Conservation (phyloP, 2,113 vertebrate genomes). For the Riparia riparia region DNA sequence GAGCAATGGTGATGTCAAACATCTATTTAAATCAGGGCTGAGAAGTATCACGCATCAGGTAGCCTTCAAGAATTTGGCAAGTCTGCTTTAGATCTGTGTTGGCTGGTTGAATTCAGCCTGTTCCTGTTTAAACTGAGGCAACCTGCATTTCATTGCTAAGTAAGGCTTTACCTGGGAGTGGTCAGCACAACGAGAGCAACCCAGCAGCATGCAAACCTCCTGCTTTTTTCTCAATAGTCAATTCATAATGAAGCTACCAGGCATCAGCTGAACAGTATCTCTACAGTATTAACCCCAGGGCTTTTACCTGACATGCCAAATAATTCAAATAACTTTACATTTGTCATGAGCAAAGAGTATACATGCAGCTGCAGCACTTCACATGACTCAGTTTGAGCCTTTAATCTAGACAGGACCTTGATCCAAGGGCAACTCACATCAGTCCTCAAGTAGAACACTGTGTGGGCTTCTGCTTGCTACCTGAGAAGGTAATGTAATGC, state of each 20-base stretch:
- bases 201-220: neutral
- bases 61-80: neutral
- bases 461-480: neutral
- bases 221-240: neutral
- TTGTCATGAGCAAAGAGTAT: neutral
- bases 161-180: neutral
- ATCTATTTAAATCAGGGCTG: neutral
- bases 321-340: neutral
- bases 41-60: neutral
- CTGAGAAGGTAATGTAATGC: neutral
- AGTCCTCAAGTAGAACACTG: neutral
- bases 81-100: neutral
- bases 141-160: neutral
- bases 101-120: neutral
- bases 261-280: neutral
- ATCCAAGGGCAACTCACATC: neutral
- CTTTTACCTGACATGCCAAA: neutral
- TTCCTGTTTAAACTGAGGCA: neutral
- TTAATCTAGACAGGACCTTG: conserved; percentile 4
- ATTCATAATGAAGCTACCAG: neutral
- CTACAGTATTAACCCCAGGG: neutral
- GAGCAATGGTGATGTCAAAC: fast-evolving
- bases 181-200: neutral
- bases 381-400: neutral
- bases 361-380: neutral